Base-by-base conservation (phyloP, 2,113 vertebrate species). In the Dicerorhinus sumatrensis region DNA sequence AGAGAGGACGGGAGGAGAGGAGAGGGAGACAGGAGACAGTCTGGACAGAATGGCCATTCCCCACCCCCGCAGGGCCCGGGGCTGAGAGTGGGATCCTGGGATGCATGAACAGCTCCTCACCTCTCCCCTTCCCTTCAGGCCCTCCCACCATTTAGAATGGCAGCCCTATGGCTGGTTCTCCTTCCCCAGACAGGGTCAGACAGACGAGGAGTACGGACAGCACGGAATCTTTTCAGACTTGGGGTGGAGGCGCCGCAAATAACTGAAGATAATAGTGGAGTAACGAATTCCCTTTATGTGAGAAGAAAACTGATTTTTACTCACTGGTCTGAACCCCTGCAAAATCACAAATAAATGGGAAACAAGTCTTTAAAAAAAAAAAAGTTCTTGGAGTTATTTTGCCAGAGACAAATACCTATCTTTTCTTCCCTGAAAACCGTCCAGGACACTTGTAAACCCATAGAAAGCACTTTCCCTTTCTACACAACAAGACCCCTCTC, bases 261-360 rank as follows among this genome's bases (percentile, higher is more conserved):
- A 60, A 33, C 14, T 90, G 29, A 91, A 90, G 11, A 58, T 76
- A 94, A 67, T 21, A 86, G 60, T 67, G 21, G 58, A 80, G 39
- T 87, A 94, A 80, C 3, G 90, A 58, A 91, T 91, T 86, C 16
- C 23, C 51, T 54, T 16, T 16, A 54, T 79, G 11, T 96, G 33
- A 92, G 72, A 54, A 95, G 31, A 89, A 91, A 72, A 82, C 20
- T 85, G 27, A 72, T 81, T 95, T 96, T 97, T 85, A 83, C 69
- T 48, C 5, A 73, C 33, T 83, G 16, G 11, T 91, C 95, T 72
- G 62, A 81, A 72, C 46, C 62, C 54, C 39, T 70, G 29, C 25
- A 95, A 85, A 90, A 82, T 91, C 69, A 96, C 46, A 89, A 93
- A 85, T 91, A 97, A 95, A 77, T 72, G 75, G 27, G 31, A 96